phyloP scores from a whole-genome alignment of 2,113 vertebrate species.

The Indicator indicator region DNA sequence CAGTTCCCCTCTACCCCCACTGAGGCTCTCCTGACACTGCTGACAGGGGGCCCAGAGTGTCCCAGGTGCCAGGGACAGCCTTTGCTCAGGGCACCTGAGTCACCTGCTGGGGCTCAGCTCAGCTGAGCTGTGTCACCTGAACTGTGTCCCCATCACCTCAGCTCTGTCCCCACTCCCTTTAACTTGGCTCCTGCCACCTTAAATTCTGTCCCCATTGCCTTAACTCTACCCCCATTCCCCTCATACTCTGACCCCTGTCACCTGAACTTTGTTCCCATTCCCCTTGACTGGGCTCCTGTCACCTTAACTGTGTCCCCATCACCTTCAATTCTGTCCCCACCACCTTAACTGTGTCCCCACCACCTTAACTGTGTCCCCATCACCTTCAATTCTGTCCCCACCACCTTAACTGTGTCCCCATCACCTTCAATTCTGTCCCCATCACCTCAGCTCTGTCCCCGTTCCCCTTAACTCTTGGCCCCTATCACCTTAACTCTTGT shows the following conservation, averaged over 20 bases:
- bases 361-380: too few relatives aligned
- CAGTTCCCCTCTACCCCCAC: accelerated
- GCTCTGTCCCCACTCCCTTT: neutral
- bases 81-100: neutral
- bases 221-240: too few relatives aligned
- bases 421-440: neutral
- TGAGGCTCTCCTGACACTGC: accelerated
- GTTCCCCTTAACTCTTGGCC: neutral
- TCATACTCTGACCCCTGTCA: too few relatives aligned
- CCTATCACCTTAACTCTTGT: neutral
- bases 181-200: neutral
- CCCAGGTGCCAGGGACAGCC: neutral
- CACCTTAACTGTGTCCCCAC: too few relatives aligned
- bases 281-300: too few relatives aligned
- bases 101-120: neutral
- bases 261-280: too few relatives aligned
- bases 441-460: neutral
- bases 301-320: too few relatives aligned
- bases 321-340: too few relatives aligned
- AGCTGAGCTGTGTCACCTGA: too few relatives aligned
- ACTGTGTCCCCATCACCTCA: neutral
- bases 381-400: neutral
- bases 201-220: too few relatives aligned
- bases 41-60: neutral
- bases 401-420: too few relatives aligned